These are phyloP conservation scores for Agrilus biguttatus DNA, from an alignment of 2,888 invertebrate genomes.

Conservation along the genomic window DNA sequence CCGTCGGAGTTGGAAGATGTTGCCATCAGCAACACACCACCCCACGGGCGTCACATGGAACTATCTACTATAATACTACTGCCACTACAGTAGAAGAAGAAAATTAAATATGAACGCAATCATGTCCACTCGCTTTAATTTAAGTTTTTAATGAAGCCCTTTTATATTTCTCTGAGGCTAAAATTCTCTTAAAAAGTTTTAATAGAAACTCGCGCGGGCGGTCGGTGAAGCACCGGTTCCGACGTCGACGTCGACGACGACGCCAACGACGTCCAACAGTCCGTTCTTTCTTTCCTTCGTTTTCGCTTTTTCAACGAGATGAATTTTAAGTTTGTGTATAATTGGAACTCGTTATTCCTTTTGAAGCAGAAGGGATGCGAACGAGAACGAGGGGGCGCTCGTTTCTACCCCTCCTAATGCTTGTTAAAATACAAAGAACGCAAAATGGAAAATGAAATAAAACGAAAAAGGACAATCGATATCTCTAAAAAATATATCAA, in stretches of 20 bases:
- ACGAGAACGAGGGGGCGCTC: conserved; percentile 7
- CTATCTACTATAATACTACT: too few relatives aligned
- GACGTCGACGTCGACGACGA: neutral
- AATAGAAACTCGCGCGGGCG: conserved; percentile 24
- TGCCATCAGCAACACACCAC: too few relatives aligned
- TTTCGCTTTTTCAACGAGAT: conserved; percentile 32
- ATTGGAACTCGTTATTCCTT: conserved; percentile 30
- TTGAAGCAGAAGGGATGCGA: conserved; percentile 19
- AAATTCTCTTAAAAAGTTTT: conserved; percentile 31
- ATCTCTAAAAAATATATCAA: too few relatives aligned
- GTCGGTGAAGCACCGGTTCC: neutral
- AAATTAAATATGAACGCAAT: conserved; percentile 18
- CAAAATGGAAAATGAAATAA: too few relatives aligned
- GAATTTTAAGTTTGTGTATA: conserved; percentile 34
- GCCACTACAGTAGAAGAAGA: neutral
- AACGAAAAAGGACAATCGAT: too few relatives aligned
- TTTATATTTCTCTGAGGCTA: conserved; percentile 24
- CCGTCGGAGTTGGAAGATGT: too few relatives aligned
- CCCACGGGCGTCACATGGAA: neutral
- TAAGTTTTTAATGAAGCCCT: conserved; percentile 30
- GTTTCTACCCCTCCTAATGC: too few relatives aligned
- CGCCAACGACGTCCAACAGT: conserved; percentile 1
- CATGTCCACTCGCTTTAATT: conserved; percentile 29
- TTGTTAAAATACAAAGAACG: too few relatives aligned
- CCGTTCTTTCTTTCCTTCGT: conserved; percentile 19